Conservation (phyloP, 2,797 vertebrate genomes). For the Ctenosaura bakeri region DNA sequence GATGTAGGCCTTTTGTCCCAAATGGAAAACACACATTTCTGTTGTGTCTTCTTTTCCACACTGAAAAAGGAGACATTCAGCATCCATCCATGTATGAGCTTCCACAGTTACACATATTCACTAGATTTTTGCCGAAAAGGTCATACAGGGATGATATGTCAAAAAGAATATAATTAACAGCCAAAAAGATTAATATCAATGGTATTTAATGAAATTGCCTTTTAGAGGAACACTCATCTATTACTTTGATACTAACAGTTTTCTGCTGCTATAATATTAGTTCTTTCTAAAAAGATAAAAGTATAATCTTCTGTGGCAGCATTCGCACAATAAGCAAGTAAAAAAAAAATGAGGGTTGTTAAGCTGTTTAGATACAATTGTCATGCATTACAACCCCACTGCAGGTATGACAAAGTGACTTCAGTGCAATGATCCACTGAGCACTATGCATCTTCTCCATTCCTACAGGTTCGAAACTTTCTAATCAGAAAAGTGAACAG, state of each 20-base stretch:
- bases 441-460: not conserved
- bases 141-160: conserved; percentile 81
- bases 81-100: conserved; percentile 28
- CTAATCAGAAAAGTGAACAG: not conserved
- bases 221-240: conserved; percentile 83
- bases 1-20: conserved; percentile 45
- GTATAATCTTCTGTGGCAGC: conserved; percentile 58
- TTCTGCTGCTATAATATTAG: conserved; percentile 84
- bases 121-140: conserved; percentile 79
- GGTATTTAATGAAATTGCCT: conserved; percentile 87
- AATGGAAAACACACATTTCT: conserved; percentile 20
- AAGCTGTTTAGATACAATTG: not conserved
- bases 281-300: conserved; percentile 72
- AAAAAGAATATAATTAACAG: conserved; percentile 85
- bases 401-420: not conserved
- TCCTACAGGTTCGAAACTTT: not conserved
- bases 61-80: conserved; percentile 32
- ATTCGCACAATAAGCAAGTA: conserved; percentile 46
- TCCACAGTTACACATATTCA: conserved; percentile 64
- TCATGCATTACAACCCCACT: not conserved
- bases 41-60: not conserved
- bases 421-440: not conserved
- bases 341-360: not conserved
- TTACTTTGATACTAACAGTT: conserved; percentile 85
- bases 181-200: conserved; percentile 86